These are phyloP conservation scores for Linurgus olivaceus DNA, from an alignment of 2,797 vertebrate genomes.

Conservation along the genomic window DNA sequence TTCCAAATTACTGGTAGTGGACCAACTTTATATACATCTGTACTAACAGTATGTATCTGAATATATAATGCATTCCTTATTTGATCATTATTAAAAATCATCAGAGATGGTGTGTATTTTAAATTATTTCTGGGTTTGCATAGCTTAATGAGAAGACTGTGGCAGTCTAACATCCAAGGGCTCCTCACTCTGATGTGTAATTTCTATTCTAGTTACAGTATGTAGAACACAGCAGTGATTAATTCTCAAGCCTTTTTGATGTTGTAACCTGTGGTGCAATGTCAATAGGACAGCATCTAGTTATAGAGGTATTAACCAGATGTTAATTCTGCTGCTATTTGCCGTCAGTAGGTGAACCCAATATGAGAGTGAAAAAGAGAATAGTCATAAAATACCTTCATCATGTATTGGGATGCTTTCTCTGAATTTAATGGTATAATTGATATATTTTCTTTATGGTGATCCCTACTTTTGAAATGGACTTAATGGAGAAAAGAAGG, in stretches of 20 bases:
- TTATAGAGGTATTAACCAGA: not conserved
- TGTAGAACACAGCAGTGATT: not conserved
- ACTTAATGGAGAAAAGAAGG: not conserved
- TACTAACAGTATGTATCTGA: not conserved
- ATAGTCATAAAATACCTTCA: not conserved
- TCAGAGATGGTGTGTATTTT: not conserved
- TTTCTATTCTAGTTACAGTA: not conserved
- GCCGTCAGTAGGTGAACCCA: not conserved
- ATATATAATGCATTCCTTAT: not conserved
- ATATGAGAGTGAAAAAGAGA: not conserved
- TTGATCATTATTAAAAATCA: not conserved
- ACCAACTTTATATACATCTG: not conserved
- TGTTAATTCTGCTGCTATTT: not conserved
- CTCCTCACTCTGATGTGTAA: not conserved
- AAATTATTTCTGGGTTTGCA: not conserved
- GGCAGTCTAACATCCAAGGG: not conserved
- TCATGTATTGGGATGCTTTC: not conserved
- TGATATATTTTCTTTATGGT: not conserved
- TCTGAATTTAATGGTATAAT: not conserved
- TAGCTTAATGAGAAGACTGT: not conserved
- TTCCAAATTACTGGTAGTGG: not conserved
- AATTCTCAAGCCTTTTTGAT: not conserved
- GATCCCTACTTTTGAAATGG: not conserved
- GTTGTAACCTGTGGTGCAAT: not conserved
- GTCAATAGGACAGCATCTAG: not conserved